Percentiles rank a stretch among this genome's conserved stretches.
Evolutionary conservation across 2,888 invertebrate genomes (phyloP).

Genomic region (Stenodema calcarata): DNA sequence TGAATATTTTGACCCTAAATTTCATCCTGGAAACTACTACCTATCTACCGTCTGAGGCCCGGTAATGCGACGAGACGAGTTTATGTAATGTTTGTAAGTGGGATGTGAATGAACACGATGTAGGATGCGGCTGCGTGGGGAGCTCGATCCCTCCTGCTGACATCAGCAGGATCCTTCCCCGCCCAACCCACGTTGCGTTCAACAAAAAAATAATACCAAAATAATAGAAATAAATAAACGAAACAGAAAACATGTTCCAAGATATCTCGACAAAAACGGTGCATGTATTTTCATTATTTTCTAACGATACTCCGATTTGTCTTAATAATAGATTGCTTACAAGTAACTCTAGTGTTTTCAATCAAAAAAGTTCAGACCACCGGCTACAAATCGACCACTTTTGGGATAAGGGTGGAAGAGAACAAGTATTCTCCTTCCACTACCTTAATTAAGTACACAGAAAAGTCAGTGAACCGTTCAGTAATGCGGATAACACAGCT

Average conservation of each 20-base stretch:
- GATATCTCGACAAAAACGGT: background rate
- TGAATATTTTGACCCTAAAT: background rate
- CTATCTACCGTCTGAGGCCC: background rate
- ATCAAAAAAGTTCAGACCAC: background rate
- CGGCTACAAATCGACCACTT: background rate
- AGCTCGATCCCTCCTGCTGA: too few relatives aligned
- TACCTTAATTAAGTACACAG: background rate
- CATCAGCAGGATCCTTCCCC: too few relatives aligned
- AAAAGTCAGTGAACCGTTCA: background rate
- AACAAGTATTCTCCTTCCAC: background rate
- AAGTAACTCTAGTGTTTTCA: background rate
- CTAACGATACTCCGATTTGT: background rate
- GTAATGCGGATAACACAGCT: slow-evolving; percentile 43
- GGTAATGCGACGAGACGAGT: background rate
- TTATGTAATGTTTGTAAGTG: background rate
- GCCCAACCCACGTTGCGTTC: too few relatives aligned
- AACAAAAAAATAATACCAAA: too few relatives aligned
- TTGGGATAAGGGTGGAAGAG: background rate
- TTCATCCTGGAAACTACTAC: background rate
- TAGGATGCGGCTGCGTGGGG: too few relatives aligned
- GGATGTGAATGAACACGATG: background rate
- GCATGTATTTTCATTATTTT: too few relatives aligned
- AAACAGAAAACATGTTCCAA: background rate
- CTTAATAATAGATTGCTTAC: background rate
- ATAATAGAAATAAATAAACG: too few relatives aligned